Conservation (phyloP, 2,113 vertebrate genomes). For the Plecotus auritus region DNA sequence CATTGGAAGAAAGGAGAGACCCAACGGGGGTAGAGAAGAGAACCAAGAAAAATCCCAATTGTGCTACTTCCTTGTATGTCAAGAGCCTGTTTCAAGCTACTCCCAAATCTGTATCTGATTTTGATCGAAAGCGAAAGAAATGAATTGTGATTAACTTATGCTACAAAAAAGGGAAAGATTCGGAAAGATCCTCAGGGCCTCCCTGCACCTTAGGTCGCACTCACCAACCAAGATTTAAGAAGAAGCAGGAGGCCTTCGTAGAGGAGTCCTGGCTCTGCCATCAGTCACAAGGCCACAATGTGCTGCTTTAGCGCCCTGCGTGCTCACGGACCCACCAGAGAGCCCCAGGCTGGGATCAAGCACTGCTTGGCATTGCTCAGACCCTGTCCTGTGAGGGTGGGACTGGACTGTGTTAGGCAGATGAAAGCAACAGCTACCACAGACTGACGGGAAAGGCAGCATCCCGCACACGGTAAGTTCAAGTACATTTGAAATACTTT, state of each 20-base stretch:
- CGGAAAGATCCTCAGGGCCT: background rate
- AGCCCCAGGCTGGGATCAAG: background rate
- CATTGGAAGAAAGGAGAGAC: background rate
- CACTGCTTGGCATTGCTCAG: background rate
- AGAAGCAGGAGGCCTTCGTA: too few species aligned
- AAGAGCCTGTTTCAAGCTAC: background rate
- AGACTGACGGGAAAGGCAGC: background rate
- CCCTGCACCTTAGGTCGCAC: background rate
- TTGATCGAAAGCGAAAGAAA: background rate
- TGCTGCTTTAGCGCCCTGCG: background rate
- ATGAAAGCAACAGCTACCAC: background rate
- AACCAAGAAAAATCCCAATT: background rate
- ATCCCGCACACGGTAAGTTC: background rate
- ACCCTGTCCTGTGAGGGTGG: background rate
- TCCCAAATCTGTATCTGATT: background rate
- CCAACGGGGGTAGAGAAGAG: background rate
- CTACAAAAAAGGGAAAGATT: background rate
- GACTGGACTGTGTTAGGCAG: background rate
- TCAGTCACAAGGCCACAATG: background rate
- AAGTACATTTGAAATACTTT: background rate
- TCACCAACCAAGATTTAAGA: background rate
- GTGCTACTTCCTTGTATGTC: background rate
- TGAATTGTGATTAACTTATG: background rate
- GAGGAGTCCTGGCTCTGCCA: too few species aligned
- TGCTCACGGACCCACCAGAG: background rate